Base-by-base conservation (phyloP, 2,113 vertebrate genomes). In the Spilogale gracilis region DNA sequence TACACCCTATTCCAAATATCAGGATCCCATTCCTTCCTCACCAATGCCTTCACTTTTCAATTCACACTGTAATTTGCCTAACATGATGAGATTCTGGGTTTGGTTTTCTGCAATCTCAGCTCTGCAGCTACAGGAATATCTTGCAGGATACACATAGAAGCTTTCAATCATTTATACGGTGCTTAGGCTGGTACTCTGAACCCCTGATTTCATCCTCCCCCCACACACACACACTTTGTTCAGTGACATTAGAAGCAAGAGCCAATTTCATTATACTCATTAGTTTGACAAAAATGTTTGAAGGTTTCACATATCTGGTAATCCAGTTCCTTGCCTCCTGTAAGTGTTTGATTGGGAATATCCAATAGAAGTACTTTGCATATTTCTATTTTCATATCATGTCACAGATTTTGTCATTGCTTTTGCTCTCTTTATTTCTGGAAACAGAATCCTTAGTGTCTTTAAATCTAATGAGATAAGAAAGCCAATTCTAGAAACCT, bases 231-330 rank as follows among this genome's bases (percentile, higher is more conserved):
- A 17, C 7, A 54, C 56, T 86, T 93, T 17, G 21, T 54, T 60
- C 48, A 80, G 48, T 65, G 58, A 50, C n/a, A 32, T 84, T 50
- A 92, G 80, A 32, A 61, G 30, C 80, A 92, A 61, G 48, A 69
- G 4, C 32, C 27, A 63, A 85, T 30, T 25, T 85, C 58, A 85
- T 83, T n/a, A 60, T 85, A 93, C 27, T 76, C 16, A 27, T 63
- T 85, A 85, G 38, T 78, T 76, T 78, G 69, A 78, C 69, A 93
- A 86, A 65, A 86, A 23, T 61, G 48, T 93, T 86, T 25, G 18
- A 84, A 21, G 48, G 16, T 74, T 52, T 61, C 10, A 45, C 16
- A 32, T 54, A 65, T n/a, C 45, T 48, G 38, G 67, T 50, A 73
- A 84, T 56, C 32, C 48, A 67, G 48, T 54, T 91, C 32, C 30